Conservation (phyloP, 2,888 invertebrate genomes). For the Harpagoxenus sublaevis region DNA sequence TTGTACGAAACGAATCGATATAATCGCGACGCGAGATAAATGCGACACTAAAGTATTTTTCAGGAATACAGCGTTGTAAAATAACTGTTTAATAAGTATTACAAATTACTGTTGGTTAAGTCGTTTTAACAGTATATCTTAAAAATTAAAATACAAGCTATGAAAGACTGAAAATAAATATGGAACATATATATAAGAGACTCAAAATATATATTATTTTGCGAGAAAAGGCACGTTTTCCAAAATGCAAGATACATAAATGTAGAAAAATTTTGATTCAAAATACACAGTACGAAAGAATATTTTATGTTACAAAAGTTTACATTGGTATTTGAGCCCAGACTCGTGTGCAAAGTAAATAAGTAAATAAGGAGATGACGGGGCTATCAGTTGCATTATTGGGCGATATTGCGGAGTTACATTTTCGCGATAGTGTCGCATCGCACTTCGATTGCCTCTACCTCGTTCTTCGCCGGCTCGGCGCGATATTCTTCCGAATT, state of each 20-base stretch:
- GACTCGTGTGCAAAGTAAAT: background rate
- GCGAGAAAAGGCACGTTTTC: background rate
- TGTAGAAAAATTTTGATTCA: background rate
- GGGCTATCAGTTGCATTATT: background rate
- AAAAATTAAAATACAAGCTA: background rate
- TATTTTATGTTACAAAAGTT: background rate
- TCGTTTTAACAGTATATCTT: background rate
- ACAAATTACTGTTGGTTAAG: background rate
- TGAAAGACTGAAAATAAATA: background rate
- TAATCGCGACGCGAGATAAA: background rate
- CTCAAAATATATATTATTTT: background rate
- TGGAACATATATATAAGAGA: background rate
- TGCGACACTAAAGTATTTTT: background rate
- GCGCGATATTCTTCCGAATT: constrained; percentile 75
- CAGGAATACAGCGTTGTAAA: background rate
- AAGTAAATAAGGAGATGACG: background rate
- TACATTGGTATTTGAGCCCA: background rate
- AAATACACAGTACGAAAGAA: background rate
- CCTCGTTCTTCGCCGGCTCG: constrained; percentile 80
- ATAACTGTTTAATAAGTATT: background rate
- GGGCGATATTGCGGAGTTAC: constrained; percentile 4
- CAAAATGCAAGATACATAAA: background rate
- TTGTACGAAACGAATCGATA: background rate
- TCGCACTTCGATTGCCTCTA: constrained; percentile 64
- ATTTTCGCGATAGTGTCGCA: background rate